These are phyloP conservation scores for Parasteatoda tepidariorum DNA, from an alignment of 1,140 invertebrate genomes.

Conservation along the genomic window DNA sequence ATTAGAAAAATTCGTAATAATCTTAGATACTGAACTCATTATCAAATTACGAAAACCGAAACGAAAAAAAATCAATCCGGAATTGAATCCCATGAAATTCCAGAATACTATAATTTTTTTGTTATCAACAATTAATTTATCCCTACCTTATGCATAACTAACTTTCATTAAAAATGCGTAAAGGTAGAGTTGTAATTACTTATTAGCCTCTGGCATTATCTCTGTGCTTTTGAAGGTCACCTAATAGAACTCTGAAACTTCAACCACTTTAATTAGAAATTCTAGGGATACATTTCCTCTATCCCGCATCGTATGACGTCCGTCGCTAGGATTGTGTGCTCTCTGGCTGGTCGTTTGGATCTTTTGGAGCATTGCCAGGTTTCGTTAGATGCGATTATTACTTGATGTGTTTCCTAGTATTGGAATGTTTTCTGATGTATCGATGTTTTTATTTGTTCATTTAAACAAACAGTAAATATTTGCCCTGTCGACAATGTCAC, in stretches of 20 bases:
- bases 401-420: not conserved
- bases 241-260: not conserved
- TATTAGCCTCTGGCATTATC: not conserved
- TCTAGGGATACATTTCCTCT: not conserved
- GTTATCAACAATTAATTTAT: conserved; percentile 30
- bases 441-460: not conserved
- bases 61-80: not conserved
- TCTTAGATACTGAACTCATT: not conserved
- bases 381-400: not conserved
- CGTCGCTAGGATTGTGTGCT: not conserved
- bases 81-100: not conserved
- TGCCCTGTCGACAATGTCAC: no score
- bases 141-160: conserved; percentile 14
- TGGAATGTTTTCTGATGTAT: not conserved
- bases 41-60: not conserved
- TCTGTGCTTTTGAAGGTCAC: conserved; percentile 9
- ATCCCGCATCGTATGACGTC: not conserved
- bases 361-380: not conserved
- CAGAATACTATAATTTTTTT: not conserved
- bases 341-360: no score
- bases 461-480: no score
- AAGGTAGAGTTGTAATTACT: conserved; percentile 4
- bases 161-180: conserved; percentile 22
- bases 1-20: not conserved
- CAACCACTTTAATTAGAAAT: not conserved